These are phyloP conservation scores for Melanchra persicariae DNA, from an alignment of 2,888 invertebrate species.

Conservation along the genomic window DNA sequence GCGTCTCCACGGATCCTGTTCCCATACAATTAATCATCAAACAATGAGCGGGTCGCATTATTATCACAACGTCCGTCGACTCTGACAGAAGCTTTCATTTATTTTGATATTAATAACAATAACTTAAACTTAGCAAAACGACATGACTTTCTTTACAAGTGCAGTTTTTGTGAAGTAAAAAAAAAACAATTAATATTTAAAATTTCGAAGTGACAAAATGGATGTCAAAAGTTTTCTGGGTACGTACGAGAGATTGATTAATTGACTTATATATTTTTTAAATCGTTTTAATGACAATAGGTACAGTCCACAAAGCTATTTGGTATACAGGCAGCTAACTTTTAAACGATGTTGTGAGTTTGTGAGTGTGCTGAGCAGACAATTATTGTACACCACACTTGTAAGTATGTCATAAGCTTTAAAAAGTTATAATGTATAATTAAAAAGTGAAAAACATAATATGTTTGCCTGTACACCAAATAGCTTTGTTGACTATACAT, in stretches of 20 bases:
- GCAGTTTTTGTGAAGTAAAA: conserved; percentile 37
- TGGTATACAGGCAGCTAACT: no score
- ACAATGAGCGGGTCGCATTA: conserved; percentile 54
- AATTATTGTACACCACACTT: no score
- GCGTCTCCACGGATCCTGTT: conserved; percentile 44
- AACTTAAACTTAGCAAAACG: not conserved
- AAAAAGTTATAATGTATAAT: no score
- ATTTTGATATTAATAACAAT: conserved; percentile 21
- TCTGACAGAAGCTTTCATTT: conserved; percentile 46
- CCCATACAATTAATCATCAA: conserved; percentile 43
- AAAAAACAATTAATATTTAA: not conserved
- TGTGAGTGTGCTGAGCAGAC: no score
- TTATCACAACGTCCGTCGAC: conserved; percentile 42
- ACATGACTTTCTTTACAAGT: conserved; percentile 16
- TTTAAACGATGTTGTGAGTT: no score
- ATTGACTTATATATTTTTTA: not conserved
- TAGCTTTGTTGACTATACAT: no score
- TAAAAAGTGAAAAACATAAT: no score
- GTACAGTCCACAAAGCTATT: no score
- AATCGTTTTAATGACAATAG: not conserved
- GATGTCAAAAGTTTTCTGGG: conserved; percentile 38
- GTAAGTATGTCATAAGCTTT: no score
- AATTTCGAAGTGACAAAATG: conserved; percentile 33
- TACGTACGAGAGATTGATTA: conserved; percentile 25
- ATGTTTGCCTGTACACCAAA: no score